Evolutionary conservation across 2,888 invertebrate genomes (phyloP), one percentile per base, ranked within the genome.

Genomic region (Mesorhabditis spiculigera): DNA sequence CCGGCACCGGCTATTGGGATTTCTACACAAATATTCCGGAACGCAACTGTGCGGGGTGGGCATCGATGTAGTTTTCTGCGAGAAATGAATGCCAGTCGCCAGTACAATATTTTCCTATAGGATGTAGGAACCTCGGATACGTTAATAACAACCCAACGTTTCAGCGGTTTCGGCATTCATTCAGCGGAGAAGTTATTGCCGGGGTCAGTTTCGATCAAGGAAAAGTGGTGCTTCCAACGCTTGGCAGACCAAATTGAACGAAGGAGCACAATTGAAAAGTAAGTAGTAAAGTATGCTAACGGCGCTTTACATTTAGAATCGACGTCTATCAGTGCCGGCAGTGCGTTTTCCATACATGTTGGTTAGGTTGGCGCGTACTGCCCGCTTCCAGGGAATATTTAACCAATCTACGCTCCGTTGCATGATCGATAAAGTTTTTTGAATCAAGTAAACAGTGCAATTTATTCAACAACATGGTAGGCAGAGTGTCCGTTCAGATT

Each of bases 1-100:
- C 76, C 8, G 85, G 85, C 10, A 77, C 72, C 44, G 85, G 85
- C 4, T 85, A 85, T 66, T 85, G 85, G 85, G 85, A 85, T 65
- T 85, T 85, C 66, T 85, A 85, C 68, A 85, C 85, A 16, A 84
- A 82, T 67, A 82, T 85, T 68, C 85, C 85, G 5, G 85, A 85
- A 70, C 66, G 85, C 44, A 84, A 82, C 68, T 85, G 85, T 74
- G 81, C 81, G 8, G 85, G 85, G 85, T 85, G 62, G 65, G n/a
- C 8, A 50, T 13, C n/a, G 75, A 61, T 67, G 28, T 69, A 13
- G 44, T n/a, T 10, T 65, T 66, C 50, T 67, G 16, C 16, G 45
- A 44, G 65, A 69, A 5, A 61, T 43, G 13, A 45, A 41, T 66
- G 13, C 45, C 10, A 58, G 42, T 67, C 43, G 41, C 42, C 8